These are phyloP conservation scores for Gymnogyps californianus DNA, from an alignment of 2,113 vertebrate species.

Conservation along the genomic window DNA sequence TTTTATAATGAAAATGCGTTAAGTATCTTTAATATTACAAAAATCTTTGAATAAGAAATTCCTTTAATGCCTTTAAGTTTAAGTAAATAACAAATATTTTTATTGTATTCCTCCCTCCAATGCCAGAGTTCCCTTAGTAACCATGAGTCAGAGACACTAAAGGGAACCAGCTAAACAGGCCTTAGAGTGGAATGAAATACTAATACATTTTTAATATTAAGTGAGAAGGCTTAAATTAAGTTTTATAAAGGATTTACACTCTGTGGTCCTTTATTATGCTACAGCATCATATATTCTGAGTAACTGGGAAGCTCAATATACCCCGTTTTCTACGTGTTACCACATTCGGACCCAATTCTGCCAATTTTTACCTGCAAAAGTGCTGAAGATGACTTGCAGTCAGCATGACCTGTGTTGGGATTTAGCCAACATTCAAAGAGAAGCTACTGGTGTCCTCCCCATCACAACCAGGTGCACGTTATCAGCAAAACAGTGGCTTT, in stretches of 20 bases:
- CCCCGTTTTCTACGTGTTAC: neutral
- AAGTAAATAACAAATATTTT: neutral
- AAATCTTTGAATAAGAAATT: neutral
- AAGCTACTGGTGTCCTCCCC: fast-evolving
- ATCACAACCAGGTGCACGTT: fast-evolving
- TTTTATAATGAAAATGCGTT: neutral
- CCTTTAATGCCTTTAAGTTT: neutral
- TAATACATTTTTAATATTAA: neutral
- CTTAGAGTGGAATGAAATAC: neutral
- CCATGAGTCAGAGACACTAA: neutral
- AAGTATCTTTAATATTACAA: neutral
- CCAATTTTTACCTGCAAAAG: neutral
- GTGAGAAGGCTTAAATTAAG: neutral
- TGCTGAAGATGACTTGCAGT: neutral
- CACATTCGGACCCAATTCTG: neutral
- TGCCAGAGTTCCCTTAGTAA: constrained; percentile 12
- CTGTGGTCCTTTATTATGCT: neutral
- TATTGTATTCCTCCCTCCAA: neutral
- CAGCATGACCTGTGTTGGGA: neutral
- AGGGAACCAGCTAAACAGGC: neutral
- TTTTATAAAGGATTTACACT: neutral
- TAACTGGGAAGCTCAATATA: neutral
- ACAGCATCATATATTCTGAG: neutral
- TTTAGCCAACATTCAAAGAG: neutral
- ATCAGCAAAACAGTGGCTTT: neutral